Base-by-base conservation (phyloP, 2,797 vertebrate genomes). In the Aplochiton taeniatus region DNA sequence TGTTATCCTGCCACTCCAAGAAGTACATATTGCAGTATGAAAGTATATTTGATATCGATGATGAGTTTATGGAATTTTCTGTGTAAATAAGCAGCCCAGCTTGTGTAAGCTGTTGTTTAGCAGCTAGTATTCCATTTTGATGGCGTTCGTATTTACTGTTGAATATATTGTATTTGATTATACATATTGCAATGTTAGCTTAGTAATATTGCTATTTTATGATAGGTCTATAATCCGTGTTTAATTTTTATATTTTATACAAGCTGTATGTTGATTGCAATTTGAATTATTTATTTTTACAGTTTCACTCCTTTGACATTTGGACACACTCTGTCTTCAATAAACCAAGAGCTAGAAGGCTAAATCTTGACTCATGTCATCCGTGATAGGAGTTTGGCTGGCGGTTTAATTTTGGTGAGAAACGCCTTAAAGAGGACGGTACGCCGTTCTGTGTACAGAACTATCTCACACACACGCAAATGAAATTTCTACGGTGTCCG, bases 341-440 rank as follows among this genome's bases (percentile, higher is more conserved):
- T 42, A 42, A n/a, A 57, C 13, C 55, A 42, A 13, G 55, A 57
- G 20, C 20, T 57, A 57, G 55, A 43, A 57, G 9, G 55, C 48
- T 4, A 50, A 11, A 12, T 4, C 10, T n/a, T 50, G 48, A 50
- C 48, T 50, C 48, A n/a, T 4, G 48, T 6, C 5, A n/a, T 50
- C 12, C 11, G n/a, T 50, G 9, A 11, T 50, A 13, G 48, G 5
- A 50, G 48, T 50, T 50, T 13, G 48, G 48, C 48, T 50, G 48
- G 7, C 48, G 13, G 5, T 50, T 6, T 50, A 50, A 50, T 50
- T 50, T n/a, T 50, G 48, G 48, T 50, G 1, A 50, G 11, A 50
- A n/a, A n/a, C n/a, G n/a, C n/a, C n/a, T n/a, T n/a, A n/a, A n/a
- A n/a, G n/a, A n/a, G n/a, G n/a, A n/a, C n/a, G n/a, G n/a, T n/a